Percentiles rank a stretch among this genome's conserved stretches.
Evolutionary conservation across 2,888 invertebrate species (phyloP).

Genomic region (Epicampocera succincta): DNA sequence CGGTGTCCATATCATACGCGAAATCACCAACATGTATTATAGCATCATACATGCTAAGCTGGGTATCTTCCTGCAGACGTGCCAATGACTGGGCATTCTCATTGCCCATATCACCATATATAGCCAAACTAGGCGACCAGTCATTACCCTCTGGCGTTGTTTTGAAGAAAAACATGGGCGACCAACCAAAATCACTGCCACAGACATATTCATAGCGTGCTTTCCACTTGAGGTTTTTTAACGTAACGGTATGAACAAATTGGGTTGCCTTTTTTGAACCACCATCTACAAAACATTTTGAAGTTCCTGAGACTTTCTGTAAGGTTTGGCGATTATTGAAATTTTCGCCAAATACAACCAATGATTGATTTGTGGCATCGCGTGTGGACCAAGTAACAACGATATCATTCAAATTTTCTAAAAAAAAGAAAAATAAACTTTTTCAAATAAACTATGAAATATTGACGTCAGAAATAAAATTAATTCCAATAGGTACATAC

Average conservation of each 20-base stretch:
- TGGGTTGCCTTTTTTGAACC: constrained; percentile 85
- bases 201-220: constrained; percentile 90
- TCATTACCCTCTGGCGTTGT: constrained; percentile 86
- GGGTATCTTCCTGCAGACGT: constrained; percentile 91
- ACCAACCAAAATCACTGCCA: constrained; percentile 92
- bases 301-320: constrained; percentile 83
- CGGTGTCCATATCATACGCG: constrained; percentile 95
- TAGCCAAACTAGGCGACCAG: constrained; percentile 91
- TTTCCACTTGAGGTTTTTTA: constrained; percentile 85
- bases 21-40: constrained; percentile 97
- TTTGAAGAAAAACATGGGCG: constrained; percentile 88
- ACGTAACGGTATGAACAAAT: constrained; percentile 89
- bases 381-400: constrained; percentile 92
- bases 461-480: no score
- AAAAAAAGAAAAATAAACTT: background rate
- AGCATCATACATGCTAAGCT: constrained; percentile 91
- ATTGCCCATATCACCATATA: constrained; percentile 97
- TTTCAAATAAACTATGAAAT: no score
- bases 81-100: constrained; percentile 93
- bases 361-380: constrained; percentile 85
- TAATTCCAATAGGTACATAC: no score
- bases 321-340: constrained; percentile 80
- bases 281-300: constrained; percentile 88
- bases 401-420: constrained; percentile 86
- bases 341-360: constrained; percentile 88